These are phyloP conservation scores for Acyrthosiphon pisum DNA, from an alignment of 1,140 invertebrate species.

Conservation along the genomic window DNA sequence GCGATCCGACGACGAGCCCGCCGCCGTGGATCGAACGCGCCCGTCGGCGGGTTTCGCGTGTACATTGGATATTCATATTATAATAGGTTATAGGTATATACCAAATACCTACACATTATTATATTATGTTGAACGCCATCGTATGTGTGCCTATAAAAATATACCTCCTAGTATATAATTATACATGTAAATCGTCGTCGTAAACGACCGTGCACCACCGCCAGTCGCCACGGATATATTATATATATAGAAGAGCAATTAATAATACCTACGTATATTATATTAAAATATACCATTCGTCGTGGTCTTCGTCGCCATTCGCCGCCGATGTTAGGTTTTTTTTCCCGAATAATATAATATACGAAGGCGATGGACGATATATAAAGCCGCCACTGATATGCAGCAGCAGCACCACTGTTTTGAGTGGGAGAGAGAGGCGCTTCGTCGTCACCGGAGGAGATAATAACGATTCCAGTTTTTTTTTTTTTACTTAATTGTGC, in stretches of 20 bases:
- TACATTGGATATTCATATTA: neutral
- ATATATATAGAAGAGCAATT: neutral
- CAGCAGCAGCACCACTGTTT: neutral
- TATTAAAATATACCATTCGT: neutral
- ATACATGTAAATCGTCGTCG: neutral
- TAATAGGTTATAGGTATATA: neutral
- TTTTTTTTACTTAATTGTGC: neutral
- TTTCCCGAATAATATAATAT: neutral
- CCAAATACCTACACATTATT: too few species aligned
- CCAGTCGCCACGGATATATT: too few species aligned
- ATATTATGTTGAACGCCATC: neutral
- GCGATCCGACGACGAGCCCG: neutral
- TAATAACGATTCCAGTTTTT: neutral
- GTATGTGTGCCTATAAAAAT: neutral
- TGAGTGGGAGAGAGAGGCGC: neutral
- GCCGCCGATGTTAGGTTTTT: neutral
- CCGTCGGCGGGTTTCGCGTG: neutral
- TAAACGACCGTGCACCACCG: neutral
- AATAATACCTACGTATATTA: neutral
- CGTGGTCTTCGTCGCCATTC: too few species aligned
- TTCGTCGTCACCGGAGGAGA: neutral
- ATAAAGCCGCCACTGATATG: neutral
- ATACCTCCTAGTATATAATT: neutral
- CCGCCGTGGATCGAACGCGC: too few species aligned
- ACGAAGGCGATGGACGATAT: neutral